Evolutionary conservation across 2,888 invertebrate species (phyloP), one percentile per base, ranked within the genome.

Genomic region (Scaptomyza tumidula): DNA sequence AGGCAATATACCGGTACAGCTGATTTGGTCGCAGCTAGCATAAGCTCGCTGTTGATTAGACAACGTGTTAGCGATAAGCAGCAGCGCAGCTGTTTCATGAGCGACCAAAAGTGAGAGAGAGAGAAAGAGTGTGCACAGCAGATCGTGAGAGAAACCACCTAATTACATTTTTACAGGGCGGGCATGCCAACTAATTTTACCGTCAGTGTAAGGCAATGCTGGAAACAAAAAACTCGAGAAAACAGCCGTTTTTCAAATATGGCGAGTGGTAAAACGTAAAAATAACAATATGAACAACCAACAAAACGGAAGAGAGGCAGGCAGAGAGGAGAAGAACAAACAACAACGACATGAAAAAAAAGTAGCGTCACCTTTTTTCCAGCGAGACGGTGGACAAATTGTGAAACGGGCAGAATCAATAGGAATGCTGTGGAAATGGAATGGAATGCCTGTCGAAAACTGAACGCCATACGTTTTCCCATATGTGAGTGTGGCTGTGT

Each of bases 331-430:
- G 46, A 52, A 56, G 33, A 63, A 35, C 14, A 53, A 60, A 71
- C 44, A 66, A 29, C 27, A 69, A 67, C 24, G 48, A 55, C 66
- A 13, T 35, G 48, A 31, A 52, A 71, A 75, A 70, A 76, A 74
- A 69, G 78, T 78, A 88, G 88, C 90, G 90, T 90, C 89, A 86
- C 80, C 80, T 85, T 83, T 74, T 84, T 84, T 81, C 83, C 72
- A 66, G 75, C 43, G 74, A 45, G 31, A 75, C 62, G 54, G 14
- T 56, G 62, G 57, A 52, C 43, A 56, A 3, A 39, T 49, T 74
- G 52, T 48, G 86, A 75, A 75, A 80, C 71, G 60, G 29, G 19
- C 49, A 53, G 70, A 64, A 61, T 69, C 45, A 72, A 72, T 57
- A 50, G 75, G 84, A 80, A 80, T 74, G 50, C 11, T 61, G 27